A percentile compares a stretch with the other conserved stretches of the same genome.
Conservation (phyloP, 2,888 invertebrate genomes). For the Encarsia formosa region DNA sequence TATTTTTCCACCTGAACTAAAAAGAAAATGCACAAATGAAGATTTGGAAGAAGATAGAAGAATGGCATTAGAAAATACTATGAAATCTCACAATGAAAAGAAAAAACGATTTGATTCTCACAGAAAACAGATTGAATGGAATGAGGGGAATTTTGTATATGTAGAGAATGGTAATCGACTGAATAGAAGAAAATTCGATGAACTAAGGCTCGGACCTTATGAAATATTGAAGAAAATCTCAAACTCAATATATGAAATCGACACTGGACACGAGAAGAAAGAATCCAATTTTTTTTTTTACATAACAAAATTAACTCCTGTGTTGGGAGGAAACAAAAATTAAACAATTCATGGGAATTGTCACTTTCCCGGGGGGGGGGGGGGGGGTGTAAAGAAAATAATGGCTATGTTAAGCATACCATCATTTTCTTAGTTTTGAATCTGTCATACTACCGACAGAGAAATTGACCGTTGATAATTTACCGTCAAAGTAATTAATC, state of each 20-base stretch:
- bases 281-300: slow-evolving; percentile 22
- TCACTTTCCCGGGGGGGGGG: neutral
- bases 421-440: too few relatives aligned
- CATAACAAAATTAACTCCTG: slow-evolving; percentile 32
- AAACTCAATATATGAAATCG: slow-evolving; percentile 30
- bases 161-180: slow-evolving; percentile 37
- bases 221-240: slow-evolving; percentile 32
- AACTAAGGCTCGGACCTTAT: slow-evolving; percentile 33
- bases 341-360: slow-evolving; percentile 54
- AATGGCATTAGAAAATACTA: slow-evolving; percentile 32
- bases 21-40: slow-evolving; percentile 23
- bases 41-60: slow-evolving; percentile 28
- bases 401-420: too few relatives aligned
- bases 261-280: slow-evolving; percentile 22
- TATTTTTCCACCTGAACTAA: slow-evolving; percentile 26
- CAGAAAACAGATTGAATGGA: slow-evolving; percentile 33
- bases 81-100: slow-evolving; percentile 34
- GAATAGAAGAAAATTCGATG: slow-evolving; percentile 38
- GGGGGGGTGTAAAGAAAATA: neutral
- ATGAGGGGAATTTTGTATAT: slow-evolving; percentile 35
- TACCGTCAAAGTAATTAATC: too few relatives aligned
- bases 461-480: too few relatives aligned
- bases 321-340: neutral
- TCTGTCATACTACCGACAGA: too few relatives aligned
- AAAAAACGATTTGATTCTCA: slow-evolving; percentile 34